Evolutionary conservation across 2,797 vertebrate species (phyloP), one percentile per base, ranked within the genome.

Genomic region (Bradypus variegatus): DNA sequence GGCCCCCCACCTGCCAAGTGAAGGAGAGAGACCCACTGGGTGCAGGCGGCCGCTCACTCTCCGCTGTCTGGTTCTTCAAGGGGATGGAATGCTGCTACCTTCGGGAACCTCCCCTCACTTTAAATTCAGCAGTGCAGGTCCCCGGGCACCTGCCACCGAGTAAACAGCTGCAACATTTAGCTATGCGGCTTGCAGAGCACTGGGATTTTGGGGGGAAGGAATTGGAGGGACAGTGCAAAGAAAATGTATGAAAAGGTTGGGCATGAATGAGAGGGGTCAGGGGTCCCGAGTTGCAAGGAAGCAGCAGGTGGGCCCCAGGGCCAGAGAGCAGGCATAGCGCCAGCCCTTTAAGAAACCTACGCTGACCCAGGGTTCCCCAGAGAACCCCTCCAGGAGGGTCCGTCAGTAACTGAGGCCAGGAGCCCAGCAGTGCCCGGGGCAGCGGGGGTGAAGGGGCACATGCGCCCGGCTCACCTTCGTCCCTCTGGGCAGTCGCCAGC

Each of bases 101-200:
- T 95, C 96, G 96, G 96, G 95, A 97, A 95, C 95, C 95, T 94
- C 89, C 95, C 95, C 94, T 67, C 91, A 60, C 91, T 95, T 94
- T 96, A 95, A 94, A 89, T 94, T 86, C n/a, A 90, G 88, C 70
- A 91, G 60, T 70, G 94, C 81, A 55, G 0, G 3, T 78, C 41
- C 0, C 80, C 78, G 95, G 96, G 94, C 94, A 89, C 95, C 89
- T 91, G 83, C 92, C 96, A 96, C 96, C 96, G 96, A 96, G 80
- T 94, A 95, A 96, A 96, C 94, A 96, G 94, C 38, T 3, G 5
- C 94, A 92, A 38, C 50, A 85, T 19, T 16, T 19, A 95, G 95
- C 94, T 94, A 88, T 55, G 95, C 75, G 88, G 96, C 72, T 94
- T 88, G 79, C 82, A 69, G 86, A 94, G 89, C 91, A 58, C 21